These are phyloP conservation scores for Entomyzon cyanotis DNA, from an alignment of 2,113 vertebrate species.

Conservation along the genomic window DNA sequence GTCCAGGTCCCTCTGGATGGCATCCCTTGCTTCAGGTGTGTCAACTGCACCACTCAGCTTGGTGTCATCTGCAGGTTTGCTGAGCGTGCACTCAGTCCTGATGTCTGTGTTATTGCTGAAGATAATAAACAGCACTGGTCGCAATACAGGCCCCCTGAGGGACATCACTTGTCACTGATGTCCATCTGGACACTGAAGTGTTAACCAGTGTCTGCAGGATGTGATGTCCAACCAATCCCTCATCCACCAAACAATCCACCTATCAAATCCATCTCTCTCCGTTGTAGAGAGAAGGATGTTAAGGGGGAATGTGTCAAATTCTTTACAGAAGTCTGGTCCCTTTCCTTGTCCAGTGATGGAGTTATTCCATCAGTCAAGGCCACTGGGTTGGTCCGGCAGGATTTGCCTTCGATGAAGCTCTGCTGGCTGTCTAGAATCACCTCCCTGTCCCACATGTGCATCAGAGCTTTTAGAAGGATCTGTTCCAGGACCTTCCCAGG, in stretches of 20 bases:
- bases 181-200: neutral
- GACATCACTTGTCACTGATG: neutral
- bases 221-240: neutral
- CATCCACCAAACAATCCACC: neutral
- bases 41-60: neutral
- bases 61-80: neutral
- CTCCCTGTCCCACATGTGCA: neutral
- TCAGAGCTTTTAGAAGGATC: neutral
- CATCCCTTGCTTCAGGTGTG: neutral
- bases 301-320: neutral
- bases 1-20: neutral
- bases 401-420: neutral
- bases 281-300: neutral
- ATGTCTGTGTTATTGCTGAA: neutral
- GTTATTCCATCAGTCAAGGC: neutral
- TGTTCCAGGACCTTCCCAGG: neutral
- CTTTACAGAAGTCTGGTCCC: neutral
- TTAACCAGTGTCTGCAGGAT: neutral
- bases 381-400: neutral
- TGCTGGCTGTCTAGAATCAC: rapidly evolving
- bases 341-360: neutral
- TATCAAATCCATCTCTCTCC: neutral
- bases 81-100: neutral
- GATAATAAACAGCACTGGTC: neutral
- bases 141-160: rapidly evolving